Evolutionary conservation across 2,797 vertebrate species (phyloP).

Genomic region (Sebastes nivosus): DNA sequence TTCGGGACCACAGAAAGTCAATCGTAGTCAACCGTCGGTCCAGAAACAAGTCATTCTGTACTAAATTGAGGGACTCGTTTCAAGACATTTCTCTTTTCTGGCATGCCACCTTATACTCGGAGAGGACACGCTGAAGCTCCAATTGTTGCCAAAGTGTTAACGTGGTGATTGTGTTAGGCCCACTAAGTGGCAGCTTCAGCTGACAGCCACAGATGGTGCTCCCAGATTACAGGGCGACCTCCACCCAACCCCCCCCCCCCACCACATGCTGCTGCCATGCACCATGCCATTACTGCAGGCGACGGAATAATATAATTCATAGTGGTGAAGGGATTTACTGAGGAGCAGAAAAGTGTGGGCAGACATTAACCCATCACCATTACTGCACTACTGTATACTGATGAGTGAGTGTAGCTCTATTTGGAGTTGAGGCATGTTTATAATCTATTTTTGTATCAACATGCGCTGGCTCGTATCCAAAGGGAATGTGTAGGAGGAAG

Average conservation of each 20-base stretch:
- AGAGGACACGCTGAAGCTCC: constrained; percentile 19
- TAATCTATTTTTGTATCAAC: constrained; percentile 48
- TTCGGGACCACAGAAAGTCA: not conserved
- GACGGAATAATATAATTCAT: constrained; percentile 37
- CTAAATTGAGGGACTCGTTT: not conserved
- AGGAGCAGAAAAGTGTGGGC: constrained; percentile 38
- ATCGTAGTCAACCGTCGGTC: not conserved
- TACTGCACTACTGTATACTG: constrained; percentile 23
- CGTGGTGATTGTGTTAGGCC: constrained; percentile 59
- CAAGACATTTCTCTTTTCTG: not conserved
- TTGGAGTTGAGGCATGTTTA: constrained; percentile 35
- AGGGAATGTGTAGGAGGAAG: constrained; percentile 15
- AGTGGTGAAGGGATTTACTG: constrained; percentile 2
- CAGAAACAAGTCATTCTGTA: not conserved
- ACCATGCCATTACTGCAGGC: constrained; percentile 54
- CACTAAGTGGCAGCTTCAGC: constrained; percentile 72
- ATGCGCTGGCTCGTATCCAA: constrained; percentile 20
- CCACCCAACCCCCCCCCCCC: not conserved
- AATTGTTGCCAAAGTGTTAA: constrained; percentile 50
- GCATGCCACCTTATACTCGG: not conserved
- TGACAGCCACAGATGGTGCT: constrained; percentile 80
- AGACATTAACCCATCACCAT: constrained; percentile 7
- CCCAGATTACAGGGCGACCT: constrained; percentile 56
- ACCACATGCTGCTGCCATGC: constrained; percentile 32
- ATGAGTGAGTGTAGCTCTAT: constrained; percentile 34